phyloP scores from a whole-genome alignment of 2,797 vertebrate species.

The Columba guinea region DNA sequence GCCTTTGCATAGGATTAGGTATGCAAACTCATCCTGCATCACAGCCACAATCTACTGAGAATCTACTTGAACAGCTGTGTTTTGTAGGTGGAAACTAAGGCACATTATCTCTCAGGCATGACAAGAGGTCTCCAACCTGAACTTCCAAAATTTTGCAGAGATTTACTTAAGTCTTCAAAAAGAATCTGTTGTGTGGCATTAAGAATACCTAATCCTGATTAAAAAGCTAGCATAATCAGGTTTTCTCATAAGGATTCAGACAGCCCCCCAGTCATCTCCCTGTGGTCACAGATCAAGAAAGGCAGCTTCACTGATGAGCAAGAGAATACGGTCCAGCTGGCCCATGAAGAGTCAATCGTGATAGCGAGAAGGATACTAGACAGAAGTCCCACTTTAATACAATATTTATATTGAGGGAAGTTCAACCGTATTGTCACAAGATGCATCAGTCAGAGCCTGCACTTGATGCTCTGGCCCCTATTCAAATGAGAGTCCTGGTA shows the following conservation, averaged over 20 bases:
- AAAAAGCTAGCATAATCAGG: background rate
- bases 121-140: background rate
- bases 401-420: background rate
- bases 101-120: background rate
- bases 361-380: background rate
- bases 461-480: background rate
- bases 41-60: background rate
- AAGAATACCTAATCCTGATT: background rate
- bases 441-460: background rate
- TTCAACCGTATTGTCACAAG: background rate
- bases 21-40: background rate
- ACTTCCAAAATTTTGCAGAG: background rate
- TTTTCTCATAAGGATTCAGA: background rate
- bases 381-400: background rate
- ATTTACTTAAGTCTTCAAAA: background rate
- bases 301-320: background rate
- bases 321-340: background rate
- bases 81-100: background rate
- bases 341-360: background rate
- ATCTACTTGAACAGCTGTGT: background rate
- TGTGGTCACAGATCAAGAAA: background rate
- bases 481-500: background rate
- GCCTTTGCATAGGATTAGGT: background rate
- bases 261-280: background rate
- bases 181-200: background rate